Evolutionary conservation across 2,888 invertebrate species (phyloP), one percentile per base, ranked within the genome.

Genomic region (Anorthoa munda): DNA sequence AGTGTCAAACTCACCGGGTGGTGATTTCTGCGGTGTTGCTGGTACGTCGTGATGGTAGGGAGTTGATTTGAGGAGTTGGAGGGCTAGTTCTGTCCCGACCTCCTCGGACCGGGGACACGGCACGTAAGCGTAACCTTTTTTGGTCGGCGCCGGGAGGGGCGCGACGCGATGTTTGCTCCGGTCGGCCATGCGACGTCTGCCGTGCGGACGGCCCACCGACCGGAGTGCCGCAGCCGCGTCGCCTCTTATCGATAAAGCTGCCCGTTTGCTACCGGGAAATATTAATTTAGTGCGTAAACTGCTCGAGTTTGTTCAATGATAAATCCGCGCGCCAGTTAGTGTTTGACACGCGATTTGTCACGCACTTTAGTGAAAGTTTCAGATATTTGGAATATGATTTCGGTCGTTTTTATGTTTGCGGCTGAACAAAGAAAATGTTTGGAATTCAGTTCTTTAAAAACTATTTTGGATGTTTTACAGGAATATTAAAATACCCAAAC

Each of bases 171-270:
- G 89, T 90, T 92, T 95, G 89, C 93, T 92, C 90, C 96, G 96
- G 89, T 96, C 96, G 93, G 95, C 96, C 96, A 96, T 96, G 91
- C 96, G 95, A 94, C 95, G 93, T 94, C 93, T 94, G 95, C 92
- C 95, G 93, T 86, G 84, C 87, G 89, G 85, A 83, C 86, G 86
- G 77, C 77, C 75, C 80, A 73, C 78, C 85, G 76, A 75, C 83
- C 82, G 81, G 85, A 88, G 83, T 88, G 90, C 91, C 91, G 90
- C 91, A 89, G 74, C 89, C 87, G 86, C 88, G 81, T 86, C 88
- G 86, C 83, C 82, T 82, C 86, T 86, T 90, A 90, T 90, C 90
- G 91, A 90, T 90, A 90, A 89, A 88, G 86, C 88, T 85, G 83
- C 75, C 81, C 83, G 79, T 84, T 82, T 85, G 79, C 85, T 86